phyloP scores from a whole-genome alignment of 2,888 invertebrate genomes.

The Ectemnius cavifrons region DNA sequence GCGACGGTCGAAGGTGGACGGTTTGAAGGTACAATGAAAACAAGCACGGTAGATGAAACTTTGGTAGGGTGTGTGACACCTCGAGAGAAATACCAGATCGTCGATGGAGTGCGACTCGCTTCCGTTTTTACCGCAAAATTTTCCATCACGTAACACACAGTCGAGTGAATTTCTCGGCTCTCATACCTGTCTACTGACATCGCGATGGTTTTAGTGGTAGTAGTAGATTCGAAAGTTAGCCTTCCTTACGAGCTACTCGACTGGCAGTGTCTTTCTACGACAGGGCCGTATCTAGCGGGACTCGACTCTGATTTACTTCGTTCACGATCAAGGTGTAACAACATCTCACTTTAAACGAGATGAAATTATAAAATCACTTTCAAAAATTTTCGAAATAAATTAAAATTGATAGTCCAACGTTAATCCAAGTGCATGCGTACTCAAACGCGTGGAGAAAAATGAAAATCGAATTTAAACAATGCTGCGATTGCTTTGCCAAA shows the following conservation, averaged over 20 bases:
- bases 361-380: neutral
- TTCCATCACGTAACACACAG: conserved; percentile 62
- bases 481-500: too few species aligned
- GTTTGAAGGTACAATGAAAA: too few species aligned
- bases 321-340: neutral
- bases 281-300: conserved; percentile 60
- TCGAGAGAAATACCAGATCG: conserved; percentile 10
- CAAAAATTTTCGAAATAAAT: neutral
- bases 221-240: conserved; percentile 70
- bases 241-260: conserved; percentile 58
- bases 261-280: conserved; percentile 63
- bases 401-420: too few species aligned
- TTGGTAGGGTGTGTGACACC: too few species aligned
- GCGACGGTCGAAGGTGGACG: neutral
- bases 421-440: too few species aligned
- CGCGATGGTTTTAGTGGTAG: conserved; percentile 53
- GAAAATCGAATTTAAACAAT: too few species aligned
- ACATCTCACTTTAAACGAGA: neutral
- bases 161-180: conserved; percentile 67
- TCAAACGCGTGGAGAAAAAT: too few species aligned
- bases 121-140: conserved; percentile 62
- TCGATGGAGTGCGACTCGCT: conserved; percentile 23
- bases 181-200: conserved; percentile 44
- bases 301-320: conserved; percentile 30
- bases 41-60: neutral